These are phyloP conservation scores for Hirudinaria manillensis DNA, from an alignment of 2,888 invertebrate genomes.

Conservation along the genomic window DNA sequence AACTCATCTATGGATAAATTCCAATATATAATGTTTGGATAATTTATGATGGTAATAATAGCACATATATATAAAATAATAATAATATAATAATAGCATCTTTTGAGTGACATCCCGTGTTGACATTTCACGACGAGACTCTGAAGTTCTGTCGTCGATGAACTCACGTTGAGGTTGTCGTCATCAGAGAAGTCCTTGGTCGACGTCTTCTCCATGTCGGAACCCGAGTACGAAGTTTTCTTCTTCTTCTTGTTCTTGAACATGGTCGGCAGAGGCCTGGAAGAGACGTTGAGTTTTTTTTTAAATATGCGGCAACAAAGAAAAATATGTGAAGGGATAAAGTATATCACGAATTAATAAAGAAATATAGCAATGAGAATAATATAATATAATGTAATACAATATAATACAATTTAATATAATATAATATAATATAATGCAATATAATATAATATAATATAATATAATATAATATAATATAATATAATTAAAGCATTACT, in stretches of 20 bases:
- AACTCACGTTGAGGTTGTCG: constrained; percentile 24
- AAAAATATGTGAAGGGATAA: too few relatives aligned
- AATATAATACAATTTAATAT: neutral
- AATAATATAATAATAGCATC: too few relatives aligned
- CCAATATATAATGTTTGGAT: too few relatives aligned
- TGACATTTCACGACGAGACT: too few relatives aligned
- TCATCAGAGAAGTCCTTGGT: constrained; percentile 31
- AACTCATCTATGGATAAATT: too few relatives aligned
- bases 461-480: neutral
- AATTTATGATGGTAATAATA: too few relatives aligned
- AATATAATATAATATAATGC: neutral
- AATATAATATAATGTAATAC: neutral
- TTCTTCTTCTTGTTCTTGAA: constrained; percentile 47
- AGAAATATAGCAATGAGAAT: neutral
- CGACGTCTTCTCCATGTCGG: constrained; percentile 42
- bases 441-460: neutral
- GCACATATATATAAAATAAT: too few relatives aligned
- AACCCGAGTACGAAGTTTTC: constrained; percentile 42
- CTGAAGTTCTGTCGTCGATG: too few relatives aligned
- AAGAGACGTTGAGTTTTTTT: constrained; percentile 16
- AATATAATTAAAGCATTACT: constrained; percentile 8
- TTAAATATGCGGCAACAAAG: neutral
- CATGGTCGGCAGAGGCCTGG: constrained; percentile 50
- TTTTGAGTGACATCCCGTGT: too few relatives aligned
- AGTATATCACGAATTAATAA: too few relatives aligned